Evolutionary conservation across 2,888 invertebrate species (phyloP), one percentile per base, ranked within the genome.

Genomic region (Cephalotes varians): DNA sequence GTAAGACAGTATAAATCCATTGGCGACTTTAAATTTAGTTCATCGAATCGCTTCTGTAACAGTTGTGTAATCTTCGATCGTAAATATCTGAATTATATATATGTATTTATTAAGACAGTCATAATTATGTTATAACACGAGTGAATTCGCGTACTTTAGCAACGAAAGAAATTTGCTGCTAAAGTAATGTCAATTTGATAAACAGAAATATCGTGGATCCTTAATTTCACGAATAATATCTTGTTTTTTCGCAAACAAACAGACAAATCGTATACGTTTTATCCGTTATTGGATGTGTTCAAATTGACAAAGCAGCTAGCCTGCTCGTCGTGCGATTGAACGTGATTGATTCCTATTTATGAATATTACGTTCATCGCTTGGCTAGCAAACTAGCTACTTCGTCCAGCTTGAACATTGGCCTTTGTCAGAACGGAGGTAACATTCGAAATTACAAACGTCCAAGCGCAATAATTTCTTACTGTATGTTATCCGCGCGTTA

Each of bases 401-500:
- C n/a, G n/a, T n/a, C n/a, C n/a, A n/a, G n/a, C n/a, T n/a, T n/a
- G n/a, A n/a, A n/a, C n/a, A n/a, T n/a, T n/a, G n/a, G n/a, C n/a
- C n/a, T n/a, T n/a, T 54, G 73, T 51, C 18, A 47, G 18, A 54
- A 72, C 15, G 49, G 25, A 82, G 40, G 21, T 60, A 69, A 18
- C 31, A 47, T 21, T 51, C 25, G 25, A 84, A 58, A 74, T 72
- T 65, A 64, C 62, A 58, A 86, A 88, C 73, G 85, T 86, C 81
- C 85, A 86, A 88, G 83, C 81, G 76, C 86, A 88, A 88, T 88
- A 84, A 85, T 85, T 86, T 88, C 86, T 73, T 88, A 81, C 64
- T 65, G 62, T 54, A 54, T 54, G 7, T 81, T 81, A 31, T 34
- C 1, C 40, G 18, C 15, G 12, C 12, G 77, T 25, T 79, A 81